Base-by-base conservation (phyloP, 2,113 vertebrate genomes). In the Platichthys stellatus region DNA sequence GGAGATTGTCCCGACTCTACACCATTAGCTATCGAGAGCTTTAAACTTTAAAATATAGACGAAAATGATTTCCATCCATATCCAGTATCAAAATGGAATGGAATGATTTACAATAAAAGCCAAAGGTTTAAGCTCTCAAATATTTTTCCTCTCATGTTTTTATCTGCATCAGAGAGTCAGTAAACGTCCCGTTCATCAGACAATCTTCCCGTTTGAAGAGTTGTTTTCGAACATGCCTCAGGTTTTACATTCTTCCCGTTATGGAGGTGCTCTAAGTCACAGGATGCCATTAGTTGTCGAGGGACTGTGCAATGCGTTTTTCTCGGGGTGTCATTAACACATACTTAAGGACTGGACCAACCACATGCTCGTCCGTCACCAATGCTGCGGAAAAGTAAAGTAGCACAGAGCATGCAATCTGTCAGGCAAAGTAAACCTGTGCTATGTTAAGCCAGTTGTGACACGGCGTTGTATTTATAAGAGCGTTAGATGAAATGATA, bases 321-420 rank as follows among this genome's bases (percentile, higher is more conserved):
- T 49, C 31, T 64, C 18, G 17, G 67, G 56, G 11, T 78, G 84
- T 86, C 78, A 83, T 81, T 72, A 72, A 26, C 66, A 69, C 82
- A 86, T 84, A 58, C 61, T 83, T 82, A 18, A 66, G 67, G 64
- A 93, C 87, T 59, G 66, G 82, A 49, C 47, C 40, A 82, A 88
- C 87, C 80, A 89, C 85, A 83, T 75, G 43, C 53, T 79, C 24
- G 47, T 60, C 47, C n/a, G 71, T 24, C 35, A 75, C 3, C 40
- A 38, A 2, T 62, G 40, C 15, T 23, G 31, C 45, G 20, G 2
- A 18, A 24, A 69, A 59, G 13, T 20, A 76, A 18, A 45, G 40
- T 17, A 24, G 15, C 28, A 5, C 13, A 1, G 10, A 11, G 38
- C 31, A 62, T 53, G 28, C 14, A 8, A 31, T 47, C 24, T 26